phyloP scores from a whole-genome alignment of 2,888 invertebrate species.

The Sabatieria punctata region DNA sequence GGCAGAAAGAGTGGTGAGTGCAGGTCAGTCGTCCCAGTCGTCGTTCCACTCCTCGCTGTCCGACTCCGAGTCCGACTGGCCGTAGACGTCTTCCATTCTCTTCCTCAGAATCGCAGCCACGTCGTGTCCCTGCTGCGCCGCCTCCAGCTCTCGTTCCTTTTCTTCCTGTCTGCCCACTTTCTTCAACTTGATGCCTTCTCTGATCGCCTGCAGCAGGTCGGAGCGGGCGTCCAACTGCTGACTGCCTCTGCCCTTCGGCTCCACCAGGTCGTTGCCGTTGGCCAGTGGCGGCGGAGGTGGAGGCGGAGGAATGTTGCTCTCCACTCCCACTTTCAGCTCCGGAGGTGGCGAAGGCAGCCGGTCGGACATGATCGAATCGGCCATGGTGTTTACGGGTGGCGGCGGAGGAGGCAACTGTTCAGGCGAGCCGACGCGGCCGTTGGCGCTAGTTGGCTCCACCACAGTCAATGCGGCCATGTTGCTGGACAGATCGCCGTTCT shows the following conservation, averaged over 20 bases:
- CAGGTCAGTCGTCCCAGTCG: conserved; percentile 23
- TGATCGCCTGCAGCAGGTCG: conserved; percentile 24
- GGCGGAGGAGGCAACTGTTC: conserved; percentile 2
- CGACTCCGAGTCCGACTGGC: conserved; percentile 4
- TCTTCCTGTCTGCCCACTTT: conserved; percentile 22
- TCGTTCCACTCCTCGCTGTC: conserved; percentile 16
- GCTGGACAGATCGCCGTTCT: background rate
- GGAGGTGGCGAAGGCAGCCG: conserved; percentile 4
- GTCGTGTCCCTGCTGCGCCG: conserved; percentile 18
- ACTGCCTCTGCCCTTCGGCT: background rate
- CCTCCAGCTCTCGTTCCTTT: conserved; percentile 16
- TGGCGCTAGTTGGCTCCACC: background rate
- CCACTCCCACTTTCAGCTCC: conserved; percentile 2
- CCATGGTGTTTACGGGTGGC: background rate
- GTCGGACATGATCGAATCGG: background rate
- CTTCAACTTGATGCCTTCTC: conserved; percentile 21
- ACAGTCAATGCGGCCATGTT: background rate
- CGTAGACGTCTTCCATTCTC: conserved; percentile 24
- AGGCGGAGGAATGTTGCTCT: conserved; percentile 15
- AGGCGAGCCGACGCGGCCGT: background rate
- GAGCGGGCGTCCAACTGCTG: conserved; percentile 4
- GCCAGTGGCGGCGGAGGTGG: conserved; percentile 12
- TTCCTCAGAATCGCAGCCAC: conserved; percentile 27
- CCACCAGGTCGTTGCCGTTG: background rate
- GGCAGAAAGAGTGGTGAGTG: too few species aligned